phyloP scores from a whole-genome alignment of 2,113 vertebrate species.

The Pyrgilauda ruficollis region DNA sequence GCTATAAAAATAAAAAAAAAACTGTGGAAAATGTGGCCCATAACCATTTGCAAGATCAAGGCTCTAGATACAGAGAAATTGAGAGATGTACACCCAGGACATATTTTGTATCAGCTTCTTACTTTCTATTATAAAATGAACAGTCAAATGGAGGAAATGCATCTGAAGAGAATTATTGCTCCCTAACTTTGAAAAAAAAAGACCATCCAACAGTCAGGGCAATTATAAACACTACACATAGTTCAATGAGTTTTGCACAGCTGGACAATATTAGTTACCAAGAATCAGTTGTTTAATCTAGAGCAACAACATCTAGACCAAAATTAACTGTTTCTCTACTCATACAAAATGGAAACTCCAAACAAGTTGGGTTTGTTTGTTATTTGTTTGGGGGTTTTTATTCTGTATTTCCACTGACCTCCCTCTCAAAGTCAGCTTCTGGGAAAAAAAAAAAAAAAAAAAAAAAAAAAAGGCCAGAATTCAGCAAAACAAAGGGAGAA shows the following conservation, averaged over 20 bases:
- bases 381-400: background rate
- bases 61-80: background rate
- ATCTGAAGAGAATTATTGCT: background rate
- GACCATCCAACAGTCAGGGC: background rate
- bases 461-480: background rate
- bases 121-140: background rate
- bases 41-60: background rate
- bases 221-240: background rate
- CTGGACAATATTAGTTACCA: background rate
- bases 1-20: background rate
- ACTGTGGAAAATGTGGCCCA: background rate
- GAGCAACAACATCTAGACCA: background rate
- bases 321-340: background rate
- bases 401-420: background rate
- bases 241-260: background rate
- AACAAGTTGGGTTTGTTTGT: rapidly evolving
- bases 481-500: background rate
- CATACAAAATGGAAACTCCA: background rate
- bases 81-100: background rate
- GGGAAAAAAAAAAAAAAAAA: background rate
- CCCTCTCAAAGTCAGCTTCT: background rate
- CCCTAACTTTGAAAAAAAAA: background rate
- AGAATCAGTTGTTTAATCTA: background rate
- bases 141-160: background rate
- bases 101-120: background rate